Evolutionary conservation across 2,888 invertebrate species (phyloP), one percentile per base, ranked within the genome.

Genomic region (Drosophila algonquin): DNA sequence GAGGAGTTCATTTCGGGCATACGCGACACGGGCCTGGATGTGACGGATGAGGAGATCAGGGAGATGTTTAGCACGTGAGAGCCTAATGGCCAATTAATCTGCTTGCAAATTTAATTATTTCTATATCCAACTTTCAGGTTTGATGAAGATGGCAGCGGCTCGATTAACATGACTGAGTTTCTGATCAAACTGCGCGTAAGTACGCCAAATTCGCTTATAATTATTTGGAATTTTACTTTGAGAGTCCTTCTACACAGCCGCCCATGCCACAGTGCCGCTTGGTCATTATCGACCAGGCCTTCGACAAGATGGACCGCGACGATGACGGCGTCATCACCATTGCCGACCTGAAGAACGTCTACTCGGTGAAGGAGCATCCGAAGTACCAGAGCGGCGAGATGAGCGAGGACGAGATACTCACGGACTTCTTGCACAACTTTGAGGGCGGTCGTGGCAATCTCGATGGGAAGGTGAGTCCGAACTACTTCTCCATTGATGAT

Each of bases 101-200:
- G 16, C 7, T 30, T 8, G 4, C 0, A 1, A 52, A 53, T 45
- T 44, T 44, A 53, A n/a, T 14, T 50, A 40, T 30, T 45, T 48
- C 9, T 7, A 14, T 14, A 40, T 40, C 1, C 6, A 40, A 40
- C 40, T 40, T 91, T 48, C 90, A 94, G 90, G 73, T 96, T 98
- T 82, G 98, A 99, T 91, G 94, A 93, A n/a, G 97, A 99, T 91
- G 94, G 94, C 35, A 96, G 95, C 81, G 98, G 98, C 1, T 94
- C 95, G 6, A 94, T 99, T 74, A 96, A 96, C 89, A 95, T 98
- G 90, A 96, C 97, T 50, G 98, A 99, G 92, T 98, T 99, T 91
- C 93, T 99, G 21, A 91, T 94, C 24, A 95, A 96, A 46, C 93
- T 98, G 65, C 94, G 98, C 91, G 98, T 98, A 93, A 94, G 94